Base-by-base conservation (phyloP, 2,113 vertebrate genomes). In the Notiomystis cincta region DNA sequence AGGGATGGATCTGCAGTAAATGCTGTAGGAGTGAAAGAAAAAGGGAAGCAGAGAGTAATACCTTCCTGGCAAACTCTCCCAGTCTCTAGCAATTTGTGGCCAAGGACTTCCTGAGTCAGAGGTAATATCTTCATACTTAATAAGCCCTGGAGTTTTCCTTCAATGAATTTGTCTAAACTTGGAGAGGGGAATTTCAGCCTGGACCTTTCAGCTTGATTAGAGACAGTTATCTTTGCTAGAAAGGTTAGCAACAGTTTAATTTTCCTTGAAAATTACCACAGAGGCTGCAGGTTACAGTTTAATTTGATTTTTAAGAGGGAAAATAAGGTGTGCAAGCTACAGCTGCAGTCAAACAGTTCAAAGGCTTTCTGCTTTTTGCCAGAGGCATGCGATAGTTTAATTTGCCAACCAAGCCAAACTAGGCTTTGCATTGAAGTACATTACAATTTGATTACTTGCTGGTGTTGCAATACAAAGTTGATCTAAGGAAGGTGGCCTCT, bases 301-400 rank as follows among this genome's bases (percentile, higher is more conserved):
- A 95, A 95, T 96, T 95, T 96, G 96, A 89, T 94, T 95, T 96
- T 93, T 93, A 95, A 96, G 86, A 95, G 85, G 76, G 72, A 96
- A 89, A 96, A 94, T 90, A 94, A 95, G 93, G 57, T 93, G 72
- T 82, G 80, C 88, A 65, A 92, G 86, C 72, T 97, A 84, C 93
- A 96, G 80, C 88, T 96, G 95, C 92, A 96, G 75, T 92, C 85
- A 75, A 40, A 81, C 65, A 96, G 93, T 96, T 97, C 93, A 97
- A 97, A 97, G 93, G 82, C 82, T 94, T 90, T 67, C 48, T 93
- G 86, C 90, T 93, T 94, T 95, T 96, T 89, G 96, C 96, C 86
- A 92, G 92, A 96, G 96, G 96, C 92, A 42, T 87, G 65, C 1
- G 82, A 96, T 95, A 96, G 88, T 93, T 96, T 84, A 92, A 95